These are phyloP conservation scores for Taenaris catops DNA, from an alignment of 2,888 invertebrate genomes.

Conservation along the genomic window DNA sequence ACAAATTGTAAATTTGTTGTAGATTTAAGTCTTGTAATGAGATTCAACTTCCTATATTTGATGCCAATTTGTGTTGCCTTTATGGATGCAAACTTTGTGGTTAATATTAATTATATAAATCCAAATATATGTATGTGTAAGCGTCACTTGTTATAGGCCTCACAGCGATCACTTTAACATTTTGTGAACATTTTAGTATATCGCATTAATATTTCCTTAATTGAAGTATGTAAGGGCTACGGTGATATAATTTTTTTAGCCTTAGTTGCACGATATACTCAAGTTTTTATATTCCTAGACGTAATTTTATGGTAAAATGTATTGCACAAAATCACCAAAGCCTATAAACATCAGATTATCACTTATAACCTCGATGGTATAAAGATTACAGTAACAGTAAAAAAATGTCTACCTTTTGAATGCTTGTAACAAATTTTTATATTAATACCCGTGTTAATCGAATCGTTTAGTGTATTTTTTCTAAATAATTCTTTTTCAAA, in stretches of 20 bases:
- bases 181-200: constrained; percentile 21
- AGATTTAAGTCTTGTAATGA: constrained; percentile 44
- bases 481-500: constrained; percentile 33
- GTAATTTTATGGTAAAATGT: constrained; percentile 49
- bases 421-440: too few relatives aligned
- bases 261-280: constrained; percentile 45
- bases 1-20: constrained; percentile 65
- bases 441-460: constrained; percentile 12
- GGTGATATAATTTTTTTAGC: constrained; percentile 29
- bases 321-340: constrained; percentile 58
- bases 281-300: constrained; percentile 52
- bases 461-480: constrained; percentile 56
- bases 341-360: constrained; percentile 13
- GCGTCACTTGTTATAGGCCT: constrained; percentile 23
- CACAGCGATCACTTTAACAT: constrained; percentile 20
- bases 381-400: constrained; percentile 1
- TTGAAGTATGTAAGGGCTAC: constrained; percentile 16
- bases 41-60: constrained; percentile 51
- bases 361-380: constrained; percentile 1
- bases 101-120: constrained; percentile 12
- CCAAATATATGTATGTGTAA: constrained; percentile 8
- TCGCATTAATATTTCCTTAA: constrained; percentile 12
- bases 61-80: constrained; percentile 32
- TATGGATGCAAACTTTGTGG: constrained; percentile 15
- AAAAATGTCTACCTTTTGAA: constrained; percentile 1